phyloP scores from a whole-genome alignment of 2,113 vertebrate genomes.

The Pachycephala philippinensis region DNA sequence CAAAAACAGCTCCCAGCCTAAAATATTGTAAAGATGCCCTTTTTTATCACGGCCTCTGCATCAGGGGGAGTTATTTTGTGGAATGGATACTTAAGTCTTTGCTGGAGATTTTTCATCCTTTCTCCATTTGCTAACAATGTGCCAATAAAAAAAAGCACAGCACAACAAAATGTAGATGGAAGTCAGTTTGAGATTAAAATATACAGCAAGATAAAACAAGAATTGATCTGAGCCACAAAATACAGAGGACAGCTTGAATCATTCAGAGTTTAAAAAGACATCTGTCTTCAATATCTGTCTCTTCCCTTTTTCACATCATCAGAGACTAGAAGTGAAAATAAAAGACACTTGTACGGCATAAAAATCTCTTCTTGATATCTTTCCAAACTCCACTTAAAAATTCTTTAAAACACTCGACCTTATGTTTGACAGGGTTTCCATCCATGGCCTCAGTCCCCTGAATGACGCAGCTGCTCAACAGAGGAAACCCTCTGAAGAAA shows the following conservation, averaged over 20 bases:
- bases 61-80: not conserved
- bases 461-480: fast-evolving
- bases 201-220: not conserved
- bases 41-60: not conserved
- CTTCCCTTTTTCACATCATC: not conserved
- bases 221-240: not conserved
- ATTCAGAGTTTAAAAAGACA: not conserved
- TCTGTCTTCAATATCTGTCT: not conserved
- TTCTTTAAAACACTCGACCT: not conserved
- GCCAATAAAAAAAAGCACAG: not conserved
- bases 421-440: not conserved
- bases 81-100: not conserved
- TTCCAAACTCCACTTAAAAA: not conserved
- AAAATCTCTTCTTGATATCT: not conserved
- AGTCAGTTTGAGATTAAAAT: not conserved
- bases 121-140: not conserved
- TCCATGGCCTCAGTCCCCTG: not conserved
- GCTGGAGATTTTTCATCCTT: not conserved
- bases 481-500: not conserved
- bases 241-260: not conserved
- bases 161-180: not conserved
- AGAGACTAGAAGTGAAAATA: not conserved
- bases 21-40: not conserved
- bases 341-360: not conserved
- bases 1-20: not conserved